Conservation (phyloP, 2,888 invertebrate genomes). For the Phengaris alcon region DNA sequence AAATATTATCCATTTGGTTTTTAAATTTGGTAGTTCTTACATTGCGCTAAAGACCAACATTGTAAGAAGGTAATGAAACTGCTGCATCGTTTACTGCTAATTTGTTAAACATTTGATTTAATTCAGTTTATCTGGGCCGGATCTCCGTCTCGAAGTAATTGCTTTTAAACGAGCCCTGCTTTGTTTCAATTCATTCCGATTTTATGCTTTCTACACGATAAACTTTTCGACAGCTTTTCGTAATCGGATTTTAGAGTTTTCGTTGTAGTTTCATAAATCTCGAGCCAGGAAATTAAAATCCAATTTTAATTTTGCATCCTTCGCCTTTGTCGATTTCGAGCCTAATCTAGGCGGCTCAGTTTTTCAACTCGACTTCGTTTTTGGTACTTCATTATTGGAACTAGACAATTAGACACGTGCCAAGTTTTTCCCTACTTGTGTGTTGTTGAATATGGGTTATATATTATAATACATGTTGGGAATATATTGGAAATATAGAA, state of each 20-base stretch:
- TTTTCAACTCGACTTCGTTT: not conserved
- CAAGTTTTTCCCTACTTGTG: no score
- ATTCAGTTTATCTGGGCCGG: slow-evolving; percentile 15
- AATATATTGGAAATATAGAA: no score
- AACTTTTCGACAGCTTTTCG: slow-evolving; percentile 13
- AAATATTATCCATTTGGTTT: no score
- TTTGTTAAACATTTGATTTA: slow-evolving; percentile 23
- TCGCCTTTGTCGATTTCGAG: not conserved
- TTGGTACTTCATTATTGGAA: not conserved
- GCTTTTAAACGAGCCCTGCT: slow-evolving; percentile 27
- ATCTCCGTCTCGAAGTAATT: slow-evolving; percentile 18
- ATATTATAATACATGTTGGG: no score
- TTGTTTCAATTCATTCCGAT: slow-evolving; percentile 28
- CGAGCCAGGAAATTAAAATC: slow-evolving; percentile 4
- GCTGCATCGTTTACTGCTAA: slow-evolving; percentile 17
- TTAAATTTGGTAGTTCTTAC: no score
- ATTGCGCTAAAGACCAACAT: not conserved
- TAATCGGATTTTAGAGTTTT: slow-evolving; percentile 21
- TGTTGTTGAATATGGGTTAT: no score
- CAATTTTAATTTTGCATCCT: slow-evolving; percentile 7
- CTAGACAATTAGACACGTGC: no score
- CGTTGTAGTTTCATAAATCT: slow-evolving; percentile 17
- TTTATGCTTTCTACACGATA: slow-evolving; percentile 28
- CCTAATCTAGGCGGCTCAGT: not conserved
- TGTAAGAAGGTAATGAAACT: not conserved